phyloP scores from a whole-genome alignment of 2,888 invertebrate species.

The Ceraclea dissimilis region DNA sequence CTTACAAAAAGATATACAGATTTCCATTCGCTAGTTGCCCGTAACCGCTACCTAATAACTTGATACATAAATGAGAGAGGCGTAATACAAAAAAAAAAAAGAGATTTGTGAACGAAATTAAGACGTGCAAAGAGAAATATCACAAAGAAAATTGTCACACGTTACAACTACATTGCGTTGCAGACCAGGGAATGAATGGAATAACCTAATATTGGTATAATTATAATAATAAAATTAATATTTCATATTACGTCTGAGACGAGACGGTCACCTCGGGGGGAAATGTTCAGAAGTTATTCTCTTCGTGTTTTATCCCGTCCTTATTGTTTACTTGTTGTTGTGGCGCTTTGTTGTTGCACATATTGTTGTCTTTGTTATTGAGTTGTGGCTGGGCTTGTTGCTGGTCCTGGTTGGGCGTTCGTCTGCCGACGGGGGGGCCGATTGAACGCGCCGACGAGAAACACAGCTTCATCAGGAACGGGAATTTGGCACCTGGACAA shows the following conservation, averaged over 20 bases:
- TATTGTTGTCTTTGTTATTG: slow-evolving; percentile 6
- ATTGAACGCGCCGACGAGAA: slow-evolving; percentile 73
- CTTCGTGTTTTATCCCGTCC: slow-evolving; percentile 9
- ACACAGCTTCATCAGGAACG: slow-evolving; percentile 97
- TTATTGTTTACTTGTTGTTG: slow-evolving; percentile 10
- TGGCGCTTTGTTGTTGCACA: slow-evolving; percentile 3
- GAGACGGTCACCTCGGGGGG: background rate
- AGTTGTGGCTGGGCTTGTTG: background rate
- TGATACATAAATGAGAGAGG: too few species aligned
- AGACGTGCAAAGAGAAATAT: too few species aligned
- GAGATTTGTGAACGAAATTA: too few species aligned
- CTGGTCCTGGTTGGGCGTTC: slow-evolving; percentile 16
- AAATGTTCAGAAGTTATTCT: slow-evolving; percentile 3
- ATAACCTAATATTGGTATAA: slow-evolving; percentile 3
- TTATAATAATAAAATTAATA: background rate
- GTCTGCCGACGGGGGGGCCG: slow-evolving; percentile 32
- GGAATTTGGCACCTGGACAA: slow-evolving; percentile 83
- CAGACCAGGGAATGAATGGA: slow-evolving; percentile 4
- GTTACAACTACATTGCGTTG: background rate
- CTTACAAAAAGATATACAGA: too few species aligned
- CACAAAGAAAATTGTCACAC: background rate
- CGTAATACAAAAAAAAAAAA: too few species aligned
- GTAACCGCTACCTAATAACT: too few species aligned
- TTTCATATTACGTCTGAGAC: background rate
- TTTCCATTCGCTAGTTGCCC: too few species aligned